Percentiles rank a stretch among this genome's conserved stretches.
phyloP scores from a whole-genome alignment of 64 coral and sea anemone species.

The Platygyra sinensis region DNA sequence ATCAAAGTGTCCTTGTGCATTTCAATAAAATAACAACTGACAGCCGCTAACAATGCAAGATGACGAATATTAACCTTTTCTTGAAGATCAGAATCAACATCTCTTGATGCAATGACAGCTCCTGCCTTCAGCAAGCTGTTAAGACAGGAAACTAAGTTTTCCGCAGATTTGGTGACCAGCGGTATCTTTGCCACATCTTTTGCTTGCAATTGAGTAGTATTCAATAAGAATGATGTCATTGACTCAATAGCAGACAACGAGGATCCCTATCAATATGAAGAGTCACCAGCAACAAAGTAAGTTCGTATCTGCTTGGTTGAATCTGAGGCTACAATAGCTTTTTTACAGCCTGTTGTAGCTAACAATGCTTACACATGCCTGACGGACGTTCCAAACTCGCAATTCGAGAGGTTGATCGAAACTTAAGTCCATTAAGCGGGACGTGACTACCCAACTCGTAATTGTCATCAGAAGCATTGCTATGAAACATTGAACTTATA shows the following conservation, averaged over 20 bases:
- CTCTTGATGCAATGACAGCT: not conserved
- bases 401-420: no score
- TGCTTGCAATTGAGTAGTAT: not conserved
- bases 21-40: no score
- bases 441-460: no score
- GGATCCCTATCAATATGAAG: not conserved
- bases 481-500: no score
- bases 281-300: not conserved
- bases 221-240: slow-evolving; percentile 3
- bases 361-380: no score
- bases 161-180: not conserved
- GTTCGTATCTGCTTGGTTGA: not conserved
- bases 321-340: no score
- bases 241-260: not conserved
- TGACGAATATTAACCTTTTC: not conserved
- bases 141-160: slow-evolving; percentile 6
- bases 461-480: no score
- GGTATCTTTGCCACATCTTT: not conserved
- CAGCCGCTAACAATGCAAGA: no score
- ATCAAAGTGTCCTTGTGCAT: no score
- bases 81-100: not conserved
- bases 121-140: not conserved
- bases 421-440: no score
- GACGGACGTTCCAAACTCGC: no score
- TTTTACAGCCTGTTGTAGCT: no score